These are phyloP conservation scores for Drosophila asahinai DNA, from an alignment of 1,140 invertebrate species.

Conservation along the genomic window DNA sequence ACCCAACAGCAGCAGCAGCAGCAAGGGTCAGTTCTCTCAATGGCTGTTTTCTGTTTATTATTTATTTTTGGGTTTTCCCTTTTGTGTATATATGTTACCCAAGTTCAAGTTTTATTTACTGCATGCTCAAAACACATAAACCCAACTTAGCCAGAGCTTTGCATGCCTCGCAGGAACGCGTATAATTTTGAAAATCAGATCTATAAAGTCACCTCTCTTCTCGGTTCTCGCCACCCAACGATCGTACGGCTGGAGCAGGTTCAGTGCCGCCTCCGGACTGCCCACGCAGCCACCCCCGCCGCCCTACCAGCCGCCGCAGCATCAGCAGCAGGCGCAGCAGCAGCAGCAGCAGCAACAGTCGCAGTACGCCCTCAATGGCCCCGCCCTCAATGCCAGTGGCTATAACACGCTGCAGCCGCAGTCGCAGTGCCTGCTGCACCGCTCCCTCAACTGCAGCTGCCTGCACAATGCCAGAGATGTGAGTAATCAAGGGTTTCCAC, in stretches of 20 bases:
- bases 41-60: slow-evolving; percentile 39
- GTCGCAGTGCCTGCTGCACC: slow-evolving; percentile 88
- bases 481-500: slow-evolving; percentile 8
- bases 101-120: slow-evolving; percentile 16
- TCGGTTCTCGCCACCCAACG: slow-evolving; percentile 85
- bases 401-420: slow-evolving; percentile 68
- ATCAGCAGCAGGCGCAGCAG: slow-evolving; percentile 60
- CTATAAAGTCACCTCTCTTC: slow-evolving; percentile 81
- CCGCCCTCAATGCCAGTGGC: slow-evolving; percentile 40
- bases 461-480: slow-evolving; percentile 83
- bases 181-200: slow-evolving; percentile 26
- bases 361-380: slow-evolving; percentile 72
- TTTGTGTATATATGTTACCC: slow-evolving; percentile 12
- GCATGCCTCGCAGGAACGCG: not conserved
- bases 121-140: slow-evolving; percentile 14
- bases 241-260: slow-evolving; percentile 86
- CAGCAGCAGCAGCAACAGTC: slow-evolving; percentile 50
- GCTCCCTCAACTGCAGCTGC: slow-evolving; percentile 88
- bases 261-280: slow-evolving; percentile 81
- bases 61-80: too few relatives aligned
- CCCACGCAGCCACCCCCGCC: slow-evolving; percentile 86
- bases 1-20: slow-evolving; percentile 87
- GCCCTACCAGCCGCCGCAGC: slow-evolving; percentile 86
- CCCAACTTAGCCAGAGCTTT: slow-evolving; percentile 16
- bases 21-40: slow-evolving; percentile 87